Evolutionary conservation across 2,113 vertebrate species (phyloP).

Genomic region (Callospermophilus lateralis): DNA sequence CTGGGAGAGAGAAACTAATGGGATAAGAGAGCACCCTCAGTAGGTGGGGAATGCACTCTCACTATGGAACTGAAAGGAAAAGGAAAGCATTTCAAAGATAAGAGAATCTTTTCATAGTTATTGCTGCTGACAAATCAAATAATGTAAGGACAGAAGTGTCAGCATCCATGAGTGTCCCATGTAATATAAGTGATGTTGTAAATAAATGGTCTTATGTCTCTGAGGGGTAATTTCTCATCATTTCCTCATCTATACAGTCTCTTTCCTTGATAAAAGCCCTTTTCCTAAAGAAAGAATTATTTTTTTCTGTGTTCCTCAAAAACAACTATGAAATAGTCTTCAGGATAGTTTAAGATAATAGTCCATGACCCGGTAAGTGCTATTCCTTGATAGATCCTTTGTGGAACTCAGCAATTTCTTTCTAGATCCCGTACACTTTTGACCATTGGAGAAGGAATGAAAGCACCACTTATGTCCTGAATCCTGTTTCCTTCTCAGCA

Average conservation of each 20-base stretch:
- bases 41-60: neutral
- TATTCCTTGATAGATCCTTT: neutral
- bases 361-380: accelerated
- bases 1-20: neutral
- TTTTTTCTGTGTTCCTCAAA: neutral
- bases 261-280: neutral
- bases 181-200: neutral
- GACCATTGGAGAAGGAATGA: neutral
- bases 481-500: neutral
- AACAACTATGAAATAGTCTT: neutral
- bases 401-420: neutral
- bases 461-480: neutral
- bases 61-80: neutral
- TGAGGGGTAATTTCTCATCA: neutral
- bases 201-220: neutral
- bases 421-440: neutral
- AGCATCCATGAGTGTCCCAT: neutral
- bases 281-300: neutral
- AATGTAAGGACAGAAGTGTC: neutral
- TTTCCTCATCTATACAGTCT: neutral
- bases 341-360: neutral
- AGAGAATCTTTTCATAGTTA: neutral
- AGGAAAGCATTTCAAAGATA: neutral
- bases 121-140: neutral
- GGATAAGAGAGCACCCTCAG: neutral